Evolutionary conservation across 30 jellyfish, hydroid and myxozoan genomes (phyloP).

Genomic region (Cassiopea xamachana): DNA sequence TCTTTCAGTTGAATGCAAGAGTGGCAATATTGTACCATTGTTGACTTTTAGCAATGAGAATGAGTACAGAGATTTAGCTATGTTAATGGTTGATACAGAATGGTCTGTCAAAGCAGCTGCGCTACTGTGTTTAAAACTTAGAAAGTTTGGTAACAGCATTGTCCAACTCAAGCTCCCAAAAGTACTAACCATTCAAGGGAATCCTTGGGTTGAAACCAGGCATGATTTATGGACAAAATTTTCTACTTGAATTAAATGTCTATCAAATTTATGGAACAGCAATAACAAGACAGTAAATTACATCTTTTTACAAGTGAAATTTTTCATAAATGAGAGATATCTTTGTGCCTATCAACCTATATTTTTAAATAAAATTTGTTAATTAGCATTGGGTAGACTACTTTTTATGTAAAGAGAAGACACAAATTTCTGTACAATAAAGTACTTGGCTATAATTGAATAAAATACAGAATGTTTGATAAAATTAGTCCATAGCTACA

Average conservation of each 20-base stretch:
- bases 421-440: too few relatives aligned
- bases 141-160: constrained; percentile 35
- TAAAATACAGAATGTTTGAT: too few relatives aligned
- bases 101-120: constrained; percentile 93
- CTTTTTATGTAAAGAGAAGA: too few relatives aligned
- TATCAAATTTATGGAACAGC: background rate
- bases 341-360: too few relatives aligned
- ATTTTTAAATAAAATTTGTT: too few relatives aligned
- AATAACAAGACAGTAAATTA: too few relatives aligned
- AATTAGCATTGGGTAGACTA: too few relatives aligned
- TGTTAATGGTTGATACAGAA: constrained; percentile 83
- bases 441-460: too few relatives aligned
- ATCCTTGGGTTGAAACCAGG: constrained; percentile 74
- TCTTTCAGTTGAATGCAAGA: constrained; percentile 33
- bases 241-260: background rate
- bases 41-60: constrained; percentile 14
- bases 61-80: constrained; percentile 76
- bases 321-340: too few relatives aligned
- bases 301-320: too few relatives aligned
- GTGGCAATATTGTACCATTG: constrained; percentile 5
- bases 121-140: constrained; percentile 69
- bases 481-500: too few relatives aligned
- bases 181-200: constrained; percentile 47
- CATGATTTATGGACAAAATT: constrained; percentile 70
- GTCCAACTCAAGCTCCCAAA: constrained; percentile 60